Conservation (phyloP, 2,113 vertebrate species). For the Genyomyrus donnyi region DNA sequence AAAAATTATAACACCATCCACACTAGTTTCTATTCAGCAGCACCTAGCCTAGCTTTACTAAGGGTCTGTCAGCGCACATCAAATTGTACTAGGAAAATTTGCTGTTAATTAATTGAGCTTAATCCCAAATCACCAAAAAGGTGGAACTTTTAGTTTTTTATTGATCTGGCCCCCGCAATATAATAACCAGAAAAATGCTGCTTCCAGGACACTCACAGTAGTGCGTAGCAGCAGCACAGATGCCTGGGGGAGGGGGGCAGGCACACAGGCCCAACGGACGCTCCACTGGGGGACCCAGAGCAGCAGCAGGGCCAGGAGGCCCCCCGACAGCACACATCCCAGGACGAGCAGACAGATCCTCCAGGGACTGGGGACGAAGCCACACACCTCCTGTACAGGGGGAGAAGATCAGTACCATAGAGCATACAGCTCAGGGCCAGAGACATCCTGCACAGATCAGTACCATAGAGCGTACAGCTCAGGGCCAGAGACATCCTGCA, state of each 20-base stretch:
- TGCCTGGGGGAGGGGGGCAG: constrained; percentile 56
- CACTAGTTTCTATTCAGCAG: background rate
- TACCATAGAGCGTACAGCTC: background rate
- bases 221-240: constrained; percentile 70
- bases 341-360: constrained; percentile 29
- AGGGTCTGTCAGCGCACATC: background rate
- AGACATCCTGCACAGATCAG: background rate
- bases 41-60: background rate
- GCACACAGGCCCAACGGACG: constrained; percentile 31
- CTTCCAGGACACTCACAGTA: constrained; percentile 48
- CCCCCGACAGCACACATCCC: constrained; percentile 31
- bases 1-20: background rate
- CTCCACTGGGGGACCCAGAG: constrained; percentile 38
- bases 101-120: background rate
- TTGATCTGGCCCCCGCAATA: background rate
- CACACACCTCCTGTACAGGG: constrained; percentile 28
- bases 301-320: constrained; percentile 36
- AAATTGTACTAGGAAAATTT: background rate
- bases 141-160: background rate
- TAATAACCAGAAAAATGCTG: background rate
- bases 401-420: background rate
- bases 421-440: background rate
- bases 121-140: background rate
- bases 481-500: background rate
- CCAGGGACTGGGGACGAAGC: constrained; percentile 30